Evolutionary conservation across 2,113 vertebrate species (phyloP), one percentile per base, ranked within the genome.

Genomic region (Zingel zingel): DNA sequence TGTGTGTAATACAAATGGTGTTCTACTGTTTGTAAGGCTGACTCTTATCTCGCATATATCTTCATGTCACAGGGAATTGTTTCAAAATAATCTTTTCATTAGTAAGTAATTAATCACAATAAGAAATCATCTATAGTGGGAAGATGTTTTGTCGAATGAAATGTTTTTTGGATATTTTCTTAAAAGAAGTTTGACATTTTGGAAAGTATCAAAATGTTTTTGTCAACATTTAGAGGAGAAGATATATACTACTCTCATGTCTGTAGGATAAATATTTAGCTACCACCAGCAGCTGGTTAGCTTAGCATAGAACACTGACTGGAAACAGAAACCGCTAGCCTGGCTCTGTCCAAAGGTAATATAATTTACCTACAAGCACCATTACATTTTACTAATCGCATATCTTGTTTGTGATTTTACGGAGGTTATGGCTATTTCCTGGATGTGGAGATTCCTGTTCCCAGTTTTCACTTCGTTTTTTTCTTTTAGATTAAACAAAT

Each of bases 1-100:
- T 48, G 63, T 80, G 58, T 85, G 56, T 39, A 23, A 77, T 68
- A 36, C 88, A 77, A 59, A 80, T 74, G 62, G 47, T 71, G 47
- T 57, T 74, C 43, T 74, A 51, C 45, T 69, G 33, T 74, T 66
- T 51, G 68, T 48, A 72, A 79, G 21, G 66, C 45, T 6, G 51
- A 58, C 72, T 77, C 71, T 81, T 43, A 61, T 47, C 51, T 70
- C 48, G 54, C 50, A 50, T 39, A 63, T 74, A 36, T 45, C 30
- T n/a, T 74, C 8, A 51, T 84, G 58, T 75, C 61, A 33, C 53
- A 62, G 47, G 65, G 18, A 64, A 15, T 48, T 62, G 21, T 72
- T 58, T 10, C 12, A 54, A 61, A 59, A 71, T 48, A 1, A 43
- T 74, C 18, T 63, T 59, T 59, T 77, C n/a, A 69, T 70, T 56